These are phyloP conservation scores for Microplitis mediator DNA, from an alignment of 1,140 invertebrate genomes.

Conservation along the genomic window DNA sequence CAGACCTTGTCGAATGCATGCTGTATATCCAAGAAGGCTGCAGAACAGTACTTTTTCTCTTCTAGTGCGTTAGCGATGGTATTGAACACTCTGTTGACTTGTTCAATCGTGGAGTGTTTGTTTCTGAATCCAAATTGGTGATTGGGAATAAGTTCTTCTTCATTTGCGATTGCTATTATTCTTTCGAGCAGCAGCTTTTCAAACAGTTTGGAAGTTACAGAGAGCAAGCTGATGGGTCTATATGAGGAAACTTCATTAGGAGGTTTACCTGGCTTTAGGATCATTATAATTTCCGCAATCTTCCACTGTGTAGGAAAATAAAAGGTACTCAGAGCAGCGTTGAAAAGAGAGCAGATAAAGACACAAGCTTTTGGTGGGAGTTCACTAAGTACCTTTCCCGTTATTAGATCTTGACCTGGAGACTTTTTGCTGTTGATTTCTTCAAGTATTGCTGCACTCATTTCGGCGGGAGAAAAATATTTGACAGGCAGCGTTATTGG, in stretches of 20 bases:
- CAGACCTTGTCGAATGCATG: slow-evolving; percentile 45
- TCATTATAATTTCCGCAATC: slow-evolving; percentile 43
- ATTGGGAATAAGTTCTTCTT: slow-evolving; percentile 12
- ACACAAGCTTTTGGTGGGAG: slow-evolving; percentile 38
- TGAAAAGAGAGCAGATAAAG: slow-evolving; percentile 27
- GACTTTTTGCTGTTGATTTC: slow-evolving; percentile 33
- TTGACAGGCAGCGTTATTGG: background rate
- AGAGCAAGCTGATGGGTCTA: slow-evolving; percentile 44
- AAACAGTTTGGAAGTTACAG: slow-evolving; percentile 30
- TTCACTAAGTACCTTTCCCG: slow-evolving; percentile 29
- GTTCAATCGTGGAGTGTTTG: no score
- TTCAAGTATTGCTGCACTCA: background rate
- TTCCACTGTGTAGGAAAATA: slow-evolving; percentile 44
- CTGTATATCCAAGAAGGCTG: slow-evolving; percentile 5
- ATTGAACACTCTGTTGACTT: no score
- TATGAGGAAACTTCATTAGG: slow-evolving; percentile 23
- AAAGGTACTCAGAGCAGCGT: slow-evolving; percentile 9
- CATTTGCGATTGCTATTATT: slow-evolving; percentile 11
- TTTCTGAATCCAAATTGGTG: background rate
- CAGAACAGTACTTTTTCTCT: no score
- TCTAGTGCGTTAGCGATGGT: no score
- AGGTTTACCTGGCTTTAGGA: slow-evolving; percentile 39
- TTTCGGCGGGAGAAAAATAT: background rate
- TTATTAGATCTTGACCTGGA: slow-evolving; percentile 37
- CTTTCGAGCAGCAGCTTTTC: slow-evolving; percentile 28